Percentiles rank a stretch among this genome's conserved stretches.
Evolutionary conservation across 2,888 invertebrate genomes (phyloP).

Genomic region (Eristalinus sepulchralis): DNA sequence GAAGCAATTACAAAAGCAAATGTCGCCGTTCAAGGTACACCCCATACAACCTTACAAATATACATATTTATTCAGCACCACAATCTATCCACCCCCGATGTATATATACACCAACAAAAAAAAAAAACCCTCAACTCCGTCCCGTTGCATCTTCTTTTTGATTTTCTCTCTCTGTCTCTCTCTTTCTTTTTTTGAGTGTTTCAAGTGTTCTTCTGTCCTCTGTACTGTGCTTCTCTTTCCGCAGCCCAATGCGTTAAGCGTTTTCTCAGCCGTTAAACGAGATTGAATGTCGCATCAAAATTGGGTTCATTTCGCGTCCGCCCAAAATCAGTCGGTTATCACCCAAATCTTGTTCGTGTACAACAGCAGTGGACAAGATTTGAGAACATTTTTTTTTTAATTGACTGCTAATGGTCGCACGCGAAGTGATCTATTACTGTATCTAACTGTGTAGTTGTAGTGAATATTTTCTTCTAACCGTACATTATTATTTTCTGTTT

Average conservation of each 20-base stretch:
- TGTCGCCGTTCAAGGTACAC: conserved; percentile 89
- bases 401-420: no score
- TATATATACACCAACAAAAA: conserved; percentile 45
- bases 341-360: no score
- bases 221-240: neutral
- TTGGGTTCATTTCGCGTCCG: neutral
- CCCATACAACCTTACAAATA: conserved; percentile 48
- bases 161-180: neutral
- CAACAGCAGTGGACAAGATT: no score
- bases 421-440: neutral
- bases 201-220: neutral
- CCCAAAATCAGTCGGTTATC: no score
- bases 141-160: neutral
- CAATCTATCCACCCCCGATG: conserved; percentile 25
- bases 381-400: no score
- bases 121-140: neutral
- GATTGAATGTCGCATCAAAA: neutral
- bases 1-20: conserved; percentile 89
- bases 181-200: neutral
- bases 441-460: conserved; percentile 20
- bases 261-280: neutral
- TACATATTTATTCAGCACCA: conserved; percentile 35
- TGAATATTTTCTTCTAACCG: conserved; percentile 11
- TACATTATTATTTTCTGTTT: neutral
- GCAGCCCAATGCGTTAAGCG: neutral